phyloP scores from a whole-genome alignment of 2,113 vertebrate genomes.

The Phrynosoma blainvillii region DNA sequence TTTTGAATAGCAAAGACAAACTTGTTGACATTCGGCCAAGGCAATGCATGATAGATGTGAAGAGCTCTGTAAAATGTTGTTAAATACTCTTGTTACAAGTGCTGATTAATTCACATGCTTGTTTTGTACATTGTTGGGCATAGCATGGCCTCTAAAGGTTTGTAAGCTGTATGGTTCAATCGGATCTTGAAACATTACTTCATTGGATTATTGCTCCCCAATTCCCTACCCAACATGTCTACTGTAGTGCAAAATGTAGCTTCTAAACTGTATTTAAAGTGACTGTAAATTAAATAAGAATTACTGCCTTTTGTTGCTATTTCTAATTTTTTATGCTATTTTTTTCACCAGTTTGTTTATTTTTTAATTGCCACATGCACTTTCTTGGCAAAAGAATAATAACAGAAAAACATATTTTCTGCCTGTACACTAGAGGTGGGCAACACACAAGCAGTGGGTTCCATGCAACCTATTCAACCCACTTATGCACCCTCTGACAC shows the following conservation, averaged over 20 bases:
- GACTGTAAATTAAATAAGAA: neutral
- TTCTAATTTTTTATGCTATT: neutral
- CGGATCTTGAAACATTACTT: neutral
- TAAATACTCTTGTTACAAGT: neutral
- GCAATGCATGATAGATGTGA: neutral
- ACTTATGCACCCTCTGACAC: too few relatives aligned
- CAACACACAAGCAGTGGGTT: too few relatives aligned
- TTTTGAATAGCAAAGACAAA: too few relatives aligned
- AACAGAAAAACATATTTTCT: too few relatives aligned
- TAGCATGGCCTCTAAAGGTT: neutral
- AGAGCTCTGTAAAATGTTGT: slow-evolving; percentile 6
- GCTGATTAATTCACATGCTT: neutral
- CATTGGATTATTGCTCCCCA: neutral
- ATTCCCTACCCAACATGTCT: neutral
- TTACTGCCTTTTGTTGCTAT: neutral
- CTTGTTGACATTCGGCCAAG: neutral
- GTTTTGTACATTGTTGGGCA: neutral
- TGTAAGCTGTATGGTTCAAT: neutral
- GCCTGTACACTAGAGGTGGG: too few relatives aligned
- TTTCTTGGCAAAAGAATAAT: too few relatives aligned
- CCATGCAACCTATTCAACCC: too few relatives aligned
- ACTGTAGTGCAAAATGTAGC: neutral
- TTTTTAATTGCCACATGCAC: too few relatives aligned
- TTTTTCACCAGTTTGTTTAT: neutral
- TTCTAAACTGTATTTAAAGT: neutral